A percentile compares a stretch with the other conserved stretches of the same genome.
Evolutionary conservation across 2,113 vertebrate species (phyloP).

Genomic region (Catagonus wagneri): DNA sequence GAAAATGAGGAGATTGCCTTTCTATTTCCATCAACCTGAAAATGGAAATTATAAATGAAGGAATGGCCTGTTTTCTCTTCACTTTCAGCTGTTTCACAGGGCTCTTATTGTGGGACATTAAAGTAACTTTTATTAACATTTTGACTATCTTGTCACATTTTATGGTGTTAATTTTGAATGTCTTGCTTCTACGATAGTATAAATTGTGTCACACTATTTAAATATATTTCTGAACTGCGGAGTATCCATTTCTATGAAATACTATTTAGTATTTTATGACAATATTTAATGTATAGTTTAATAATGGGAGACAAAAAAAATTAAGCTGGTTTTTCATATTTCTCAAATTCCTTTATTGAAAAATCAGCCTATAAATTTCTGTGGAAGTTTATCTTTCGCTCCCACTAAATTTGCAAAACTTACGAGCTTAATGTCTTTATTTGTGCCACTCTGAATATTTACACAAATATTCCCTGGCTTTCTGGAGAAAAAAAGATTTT

Average conservation of each 20-base stretch:
- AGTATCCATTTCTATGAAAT: constrained; percentile 31
- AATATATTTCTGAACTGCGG: constrained; percentile 47
- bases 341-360: constrained; percentile 39
- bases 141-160: constrained; percentile 35
- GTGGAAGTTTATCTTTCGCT: background rate
- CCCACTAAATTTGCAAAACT: constrained; percentile 43
- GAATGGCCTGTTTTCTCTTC: background rate
- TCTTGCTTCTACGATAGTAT: constrained; percentile 43
- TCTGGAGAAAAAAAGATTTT: background rate
- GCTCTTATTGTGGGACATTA: background rate
- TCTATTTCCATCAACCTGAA: background rate
- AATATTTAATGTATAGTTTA: constrained; percentile 66
- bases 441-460: background rate
- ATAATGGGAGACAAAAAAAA: constrained; percentile 55
- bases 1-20: background rate
- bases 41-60: constrained; percentile 44
- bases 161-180: constrained; percentile 65
- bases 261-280: constrained; percentile 51
- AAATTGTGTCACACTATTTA: constrained; percentile 22
- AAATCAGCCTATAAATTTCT: constrained; percentile 66
- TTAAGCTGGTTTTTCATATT: constrained; percentile 55
- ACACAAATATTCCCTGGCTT: background rate
- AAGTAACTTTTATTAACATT: constrained; percentile 53
- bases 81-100: background rate
- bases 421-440: constrained; percentile 15